Conservation (phyloP, 2,888 invertebrate species). For the Clitarchus hookeri region DNA sequence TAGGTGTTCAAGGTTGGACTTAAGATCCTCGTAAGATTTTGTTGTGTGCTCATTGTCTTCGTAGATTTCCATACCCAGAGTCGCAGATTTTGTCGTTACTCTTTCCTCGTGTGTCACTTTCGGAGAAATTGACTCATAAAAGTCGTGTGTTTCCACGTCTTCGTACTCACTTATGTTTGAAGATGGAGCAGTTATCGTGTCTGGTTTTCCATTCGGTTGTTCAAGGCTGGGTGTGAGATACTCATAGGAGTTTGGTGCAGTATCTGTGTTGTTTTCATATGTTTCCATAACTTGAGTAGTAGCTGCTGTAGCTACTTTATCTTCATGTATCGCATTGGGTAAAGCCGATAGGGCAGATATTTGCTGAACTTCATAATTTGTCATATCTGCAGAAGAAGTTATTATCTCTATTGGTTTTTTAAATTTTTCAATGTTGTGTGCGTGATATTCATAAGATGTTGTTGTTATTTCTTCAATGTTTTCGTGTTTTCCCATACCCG, state of each 20-base stretch:
- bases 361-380: no score
- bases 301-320: not conserved
- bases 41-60: not conserved
- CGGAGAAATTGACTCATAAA: not conserved
- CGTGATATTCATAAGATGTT: not conserved
- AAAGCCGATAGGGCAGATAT: no score
- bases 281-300: not conserved
- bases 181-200: not conserved
- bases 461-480: not conserved
- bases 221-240: not conserved
- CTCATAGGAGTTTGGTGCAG: not conserved
- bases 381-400: not conserved
- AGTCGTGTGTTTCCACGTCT: not conserved
- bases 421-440: not conserved
- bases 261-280: not conserved
- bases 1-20: not conserved
- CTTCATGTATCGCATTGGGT: not conserved
- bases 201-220: not conserved
- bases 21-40: not conserved
- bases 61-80: not conserved
- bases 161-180: not conserved
- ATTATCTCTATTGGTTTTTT: not conserved
- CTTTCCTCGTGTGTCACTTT: not conserved
- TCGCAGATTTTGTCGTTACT: not conserved
- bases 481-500: not conserved